Conservation (phyloP, 2,797 vertebrate genomes). For the Potorous gilbertii region DNA sequence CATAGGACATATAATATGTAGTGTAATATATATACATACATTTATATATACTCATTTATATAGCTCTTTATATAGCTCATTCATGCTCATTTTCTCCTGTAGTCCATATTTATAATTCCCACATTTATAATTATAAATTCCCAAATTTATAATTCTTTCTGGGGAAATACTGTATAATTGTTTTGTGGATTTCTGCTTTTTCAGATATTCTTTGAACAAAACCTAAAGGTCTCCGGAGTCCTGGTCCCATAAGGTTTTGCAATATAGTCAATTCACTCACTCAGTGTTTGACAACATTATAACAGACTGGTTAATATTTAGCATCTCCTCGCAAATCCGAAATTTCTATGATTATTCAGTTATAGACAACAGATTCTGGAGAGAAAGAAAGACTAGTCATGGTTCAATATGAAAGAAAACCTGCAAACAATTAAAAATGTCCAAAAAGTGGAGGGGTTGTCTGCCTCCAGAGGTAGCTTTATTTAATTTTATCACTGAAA, state of each 20-base stretch:
- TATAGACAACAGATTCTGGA: background rate
- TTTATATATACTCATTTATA: too few relatives aligned
- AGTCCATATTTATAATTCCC: background rate
- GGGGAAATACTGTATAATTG: background rate
- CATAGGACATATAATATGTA: too few relatives aligned
- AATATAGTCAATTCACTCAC: background rate
- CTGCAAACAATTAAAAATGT: background rate
- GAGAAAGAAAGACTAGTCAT: background rate
- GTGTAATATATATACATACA: too few relatives aligned
- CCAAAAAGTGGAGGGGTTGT: background rate
- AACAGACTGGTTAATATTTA: background rate
- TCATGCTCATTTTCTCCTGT: background rate
- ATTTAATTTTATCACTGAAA: background rate
- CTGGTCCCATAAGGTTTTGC: background rate
- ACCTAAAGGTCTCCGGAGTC: background rate
- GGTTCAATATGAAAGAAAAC: background rate
- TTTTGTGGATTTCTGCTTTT: background rate
- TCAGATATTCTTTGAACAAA: background rate
- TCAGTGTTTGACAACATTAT: background rate
- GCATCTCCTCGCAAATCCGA: background rate
- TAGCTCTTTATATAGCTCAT: too few relatives aligned
- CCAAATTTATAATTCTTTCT: background rate
- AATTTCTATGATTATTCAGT: background rate
- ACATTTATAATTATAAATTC: background rate
- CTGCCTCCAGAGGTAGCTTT: background rate